A percentile compares a stretch with the other conserved stretches of the same genome.
Evolutionary conservation across 2,888 invertebrate species (phyloP).

Genomic region (Julus scanicus): DNA sequence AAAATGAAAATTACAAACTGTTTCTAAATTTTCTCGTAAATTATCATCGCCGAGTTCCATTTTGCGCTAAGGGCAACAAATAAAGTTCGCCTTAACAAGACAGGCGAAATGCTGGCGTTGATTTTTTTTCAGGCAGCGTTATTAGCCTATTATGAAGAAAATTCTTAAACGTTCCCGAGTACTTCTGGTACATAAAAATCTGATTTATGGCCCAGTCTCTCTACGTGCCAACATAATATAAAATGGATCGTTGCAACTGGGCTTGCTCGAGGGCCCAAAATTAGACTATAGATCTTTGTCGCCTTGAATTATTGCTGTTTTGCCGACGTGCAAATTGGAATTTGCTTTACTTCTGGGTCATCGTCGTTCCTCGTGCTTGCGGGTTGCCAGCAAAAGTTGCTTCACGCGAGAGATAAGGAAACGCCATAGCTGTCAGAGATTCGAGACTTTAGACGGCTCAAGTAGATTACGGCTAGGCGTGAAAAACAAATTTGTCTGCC

Average conservation of each 20-base stretch:
- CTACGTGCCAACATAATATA: constrained; percentile 37
- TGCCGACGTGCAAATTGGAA: constrained; percentile 48
- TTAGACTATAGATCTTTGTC: constrained; percentile 48
- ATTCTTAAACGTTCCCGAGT: constrained; percentile 36
- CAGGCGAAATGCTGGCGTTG: neutral
- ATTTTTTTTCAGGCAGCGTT: constrained; percentile 6
- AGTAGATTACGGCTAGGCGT: neutral
- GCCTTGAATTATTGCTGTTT: constrained; percentile 49
- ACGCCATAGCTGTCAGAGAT: constrained; percentile 2
- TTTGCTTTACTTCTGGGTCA: constrained; percentile 50
- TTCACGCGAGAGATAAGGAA: neutral
- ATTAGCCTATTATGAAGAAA: constrained; percentile 37
- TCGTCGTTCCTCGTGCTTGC: neutral
- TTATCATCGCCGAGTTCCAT: neutral
- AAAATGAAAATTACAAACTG: neutral
- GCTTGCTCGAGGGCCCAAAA: constrained; percentile 38
- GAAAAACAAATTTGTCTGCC: neutral
- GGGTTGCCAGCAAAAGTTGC: neutral
- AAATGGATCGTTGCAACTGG: constrained; percentile 40
- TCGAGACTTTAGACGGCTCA: neutral
- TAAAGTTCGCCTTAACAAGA: neutral
- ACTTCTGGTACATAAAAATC: constrained; percentile 36
- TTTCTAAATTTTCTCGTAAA: neutral
- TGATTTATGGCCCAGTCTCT: constrained; percentile 16
- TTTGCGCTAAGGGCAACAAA: neutral